Evolutionary conservation across 2,888 invertebrate species (phyloP).

Genomic region (Zygaena filipendulae): DNA sequence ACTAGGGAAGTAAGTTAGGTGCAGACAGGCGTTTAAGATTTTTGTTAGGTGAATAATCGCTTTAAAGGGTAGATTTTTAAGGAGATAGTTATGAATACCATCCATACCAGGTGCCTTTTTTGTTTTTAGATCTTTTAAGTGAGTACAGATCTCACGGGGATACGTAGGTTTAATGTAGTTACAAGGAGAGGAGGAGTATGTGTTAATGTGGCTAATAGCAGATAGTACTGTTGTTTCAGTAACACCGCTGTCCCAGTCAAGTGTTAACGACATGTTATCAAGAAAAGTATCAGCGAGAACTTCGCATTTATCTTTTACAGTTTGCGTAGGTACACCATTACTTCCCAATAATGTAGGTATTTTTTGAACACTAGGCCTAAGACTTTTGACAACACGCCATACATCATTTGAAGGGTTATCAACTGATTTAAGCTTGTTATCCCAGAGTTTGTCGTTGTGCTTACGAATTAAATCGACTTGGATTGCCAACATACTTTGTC

Average conservation of each 20-base stretch:
- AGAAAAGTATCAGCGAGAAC: conserved; percentile 4
- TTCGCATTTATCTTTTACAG: conserved; percentile 4
- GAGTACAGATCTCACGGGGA: conserved; percentile 4
- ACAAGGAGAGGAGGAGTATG: neutral
- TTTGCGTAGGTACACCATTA: conserved; percentile 2
- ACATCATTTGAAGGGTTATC: conserved; percentile 7
- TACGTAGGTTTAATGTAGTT: neutral
- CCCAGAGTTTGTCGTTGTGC: conserved; percentile 4
- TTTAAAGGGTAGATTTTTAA: conserved; percentile 7
- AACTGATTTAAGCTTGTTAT: conserved; percentile 5
- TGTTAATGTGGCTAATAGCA: neutral
- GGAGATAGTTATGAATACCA: conserved; percentile 1
- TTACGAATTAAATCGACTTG: too few relatives aligned
- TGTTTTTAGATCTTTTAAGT: conserved; percentile 1
- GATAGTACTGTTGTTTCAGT: conserved; percentile 2
- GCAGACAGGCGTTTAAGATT: conserved; percentile 8
- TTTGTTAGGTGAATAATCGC: conserved; percentile 4
- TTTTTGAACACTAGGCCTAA: neutral
- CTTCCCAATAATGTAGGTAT: conserved; percentile 4
- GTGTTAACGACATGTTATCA: conserved; percentile 7
- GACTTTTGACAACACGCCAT: conserved; percentile 4
- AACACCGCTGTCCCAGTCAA: neutral
- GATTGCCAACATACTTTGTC: too few relatives aligned
- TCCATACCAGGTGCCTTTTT: conserved; percentile 8
- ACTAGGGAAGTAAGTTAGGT: conserved; percentile 5